Percentiles rank a stretch among this genome's conserved stretches.
Conservation (phyloP, 1,140 invertebrate species). For the Cepaea nemoralis region DNA sequence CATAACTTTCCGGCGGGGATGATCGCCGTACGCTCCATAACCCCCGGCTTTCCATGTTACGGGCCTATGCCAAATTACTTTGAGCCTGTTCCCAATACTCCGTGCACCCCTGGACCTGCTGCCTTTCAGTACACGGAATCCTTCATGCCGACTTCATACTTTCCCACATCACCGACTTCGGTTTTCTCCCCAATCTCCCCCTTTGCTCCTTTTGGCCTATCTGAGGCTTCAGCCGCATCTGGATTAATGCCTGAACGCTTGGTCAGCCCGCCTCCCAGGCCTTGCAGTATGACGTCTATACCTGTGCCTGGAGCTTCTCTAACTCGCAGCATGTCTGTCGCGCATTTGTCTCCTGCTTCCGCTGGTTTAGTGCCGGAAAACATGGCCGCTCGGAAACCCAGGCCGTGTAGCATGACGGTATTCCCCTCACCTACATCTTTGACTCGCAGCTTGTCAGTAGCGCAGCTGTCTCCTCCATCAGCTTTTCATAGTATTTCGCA, state of each 20-base stretch:
- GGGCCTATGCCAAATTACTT: background rate
- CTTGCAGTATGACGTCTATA: background rate
- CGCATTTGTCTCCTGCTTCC: background rate
- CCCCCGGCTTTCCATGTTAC: background rate
- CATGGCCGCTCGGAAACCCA: background rate
- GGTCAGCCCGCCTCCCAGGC: background rate
- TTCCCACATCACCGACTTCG: background rate
- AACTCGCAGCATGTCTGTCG: background rate
- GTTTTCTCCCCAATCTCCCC: background rate
- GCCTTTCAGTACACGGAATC: background rate
- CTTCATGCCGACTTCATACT: background rate
- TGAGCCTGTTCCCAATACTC: background rate
- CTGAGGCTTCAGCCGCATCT: background rate
- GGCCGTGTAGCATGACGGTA: background rate
- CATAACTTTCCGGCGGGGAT: background rate
- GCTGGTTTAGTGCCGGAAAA: too few species aligned
- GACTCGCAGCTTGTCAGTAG: background rate
- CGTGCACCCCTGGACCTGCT: background rate
- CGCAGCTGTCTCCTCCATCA: background rate
- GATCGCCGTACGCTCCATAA: background rate
- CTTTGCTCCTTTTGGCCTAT: background rate
- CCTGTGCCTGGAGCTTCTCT: background rate
- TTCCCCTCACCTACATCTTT: background rate
- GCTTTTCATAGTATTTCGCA: background rate
- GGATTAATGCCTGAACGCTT: background rate